A percentile compares a stretch with the other conserved stretches of the same genome.
Conservation (phyloP, 1,140 invertebrate species). For the Caligus rogercresseyi region DNA sequence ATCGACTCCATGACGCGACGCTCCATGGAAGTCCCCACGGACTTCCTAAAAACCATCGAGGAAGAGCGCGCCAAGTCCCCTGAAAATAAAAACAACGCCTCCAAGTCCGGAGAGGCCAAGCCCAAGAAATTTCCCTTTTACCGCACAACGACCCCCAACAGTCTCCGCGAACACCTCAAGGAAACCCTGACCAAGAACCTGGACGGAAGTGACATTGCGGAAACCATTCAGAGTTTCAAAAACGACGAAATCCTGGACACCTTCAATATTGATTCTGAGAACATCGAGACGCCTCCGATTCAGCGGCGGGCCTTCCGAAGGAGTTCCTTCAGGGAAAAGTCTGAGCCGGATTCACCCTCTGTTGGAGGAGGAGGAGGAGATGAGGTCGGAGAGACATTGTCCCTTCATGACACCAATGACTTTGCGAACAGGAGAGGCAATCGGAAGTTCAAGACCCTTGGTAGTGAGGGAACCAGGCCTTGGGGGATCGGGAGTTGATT, state of each 20-base stretch:
- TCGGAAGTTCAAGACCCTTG: conserved; percentile 21
- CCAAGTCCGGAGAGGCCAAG: conserved; percentile 9
- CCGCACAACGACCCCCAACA: conserved; percentile 18
- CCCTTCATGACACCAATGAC: conserved; percentile 18
- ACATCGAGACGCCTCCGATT: conserved; percentile 68
- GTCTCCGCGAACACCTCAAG: conserved; percentile 15
- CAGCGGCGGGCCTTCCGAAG: conserved; percentile 45
- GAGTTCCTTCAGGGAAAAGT: conserved; percentile 23
- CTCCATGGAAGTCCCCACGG: conserved; percentile 18
- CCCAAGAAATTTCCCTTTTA: conserved; percentile 19
- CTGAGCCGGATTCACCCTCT: conserved; percentile 15
- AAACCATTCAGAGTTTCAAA: conserved; percentile 21
- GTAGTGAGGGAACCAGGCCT: conserved; percentile 10
- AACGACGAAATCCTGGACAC: conserved; percentile 38
- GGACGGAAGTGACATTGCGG: conserved; percentile 4
- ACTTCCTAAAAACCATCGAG: conserved; percentile 17
- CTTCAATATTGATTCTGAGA: conserved; percentile 70
- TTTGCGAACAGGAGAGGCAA: conserved; percentile 18
- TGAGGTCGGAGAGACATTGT: neutral
- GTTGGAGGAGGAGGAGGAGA: conserved; percentile 17
- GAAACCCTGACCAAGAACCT: conserved; percentile 18
- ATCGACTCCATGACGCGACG: conserved; percentile 7
- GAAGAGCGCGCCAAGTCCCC: neutral
- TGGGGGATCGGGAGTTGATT: conserved; percentile 22
- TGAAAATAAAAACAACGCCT: conserved; percentile 5